phyloP scores from a whole-genome alignment of 2,888 invertebrate species.

The Agonopterix subpropinquella region DNA sequence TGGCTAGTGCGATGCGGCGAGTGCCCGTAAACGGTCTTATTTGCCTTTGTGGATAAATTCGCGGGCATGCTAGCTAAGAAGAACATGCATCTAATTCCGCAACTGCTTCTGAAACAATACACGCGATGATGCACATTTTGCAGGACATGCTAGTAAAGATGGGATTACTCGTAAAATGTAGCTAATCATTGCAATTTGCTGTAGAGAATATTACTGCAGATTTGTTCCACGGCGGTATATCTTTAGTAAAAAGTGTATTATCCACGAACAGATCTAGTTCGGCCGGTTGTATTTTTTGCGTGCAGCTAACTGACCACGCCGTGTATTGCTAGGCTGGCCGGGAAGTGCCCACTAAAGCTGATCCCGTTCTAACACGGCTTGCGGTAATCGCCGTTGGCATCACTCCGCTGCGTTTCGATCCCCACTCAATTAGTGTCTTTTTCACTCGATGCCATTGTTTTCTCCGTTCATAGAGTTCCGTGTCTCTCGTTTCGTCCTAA shows the following conservation, averaged over 20 bases:
- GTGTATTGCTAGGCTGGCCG: conserved; percentile 26
- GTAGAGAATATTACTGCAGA: conserved; percentile 3
- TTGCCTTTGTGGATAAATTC: conserved; percentile 28
- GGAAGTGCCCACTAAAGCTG: conserved; percentile 42
- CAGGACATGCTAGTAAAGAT: neutral
- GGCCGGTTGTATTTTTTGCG: conserved; percentile 31
- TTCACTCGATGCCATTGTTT: conserved; percentile 45
- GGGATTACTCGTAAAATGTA: neutral
- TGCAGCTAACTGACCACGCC: conserved; percentile 31
- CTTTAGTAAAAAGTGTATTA: conserved; percentile 27
- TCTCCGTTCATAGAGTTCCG: conserved; percentile 29
- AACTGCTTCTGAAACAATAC: conserved; percentile 26
- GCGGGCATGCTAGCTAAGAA: conserved; percentile 11
- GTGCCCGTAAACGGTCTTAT: conserved; percentile 35
- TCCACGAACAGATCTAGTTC: conserved; percentile 27
- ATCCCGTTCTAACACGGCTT: conserved; percentile 57
- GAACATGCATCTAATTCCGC: conserved; percentile 18
- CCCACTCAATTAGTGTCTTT: conserved; percentile 42
- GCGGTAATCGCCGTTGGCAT: conserved; percentile 48
- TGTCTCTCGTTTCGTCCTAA: conserved; percentile 34
- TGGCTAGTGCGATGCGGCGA: conserved; percentile 39
- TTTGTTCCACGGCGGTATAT: conserved; percentile 8
- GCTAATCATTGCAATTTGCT: neutral
- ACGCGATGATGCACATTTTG: conserved; percentile 15
- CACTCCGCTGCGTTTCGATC: conserved; percentile 27